Evolutionary conservation across 2,888 invertebrate species (phyloP).

Genomic region (Nudaria mundana): DNA sequence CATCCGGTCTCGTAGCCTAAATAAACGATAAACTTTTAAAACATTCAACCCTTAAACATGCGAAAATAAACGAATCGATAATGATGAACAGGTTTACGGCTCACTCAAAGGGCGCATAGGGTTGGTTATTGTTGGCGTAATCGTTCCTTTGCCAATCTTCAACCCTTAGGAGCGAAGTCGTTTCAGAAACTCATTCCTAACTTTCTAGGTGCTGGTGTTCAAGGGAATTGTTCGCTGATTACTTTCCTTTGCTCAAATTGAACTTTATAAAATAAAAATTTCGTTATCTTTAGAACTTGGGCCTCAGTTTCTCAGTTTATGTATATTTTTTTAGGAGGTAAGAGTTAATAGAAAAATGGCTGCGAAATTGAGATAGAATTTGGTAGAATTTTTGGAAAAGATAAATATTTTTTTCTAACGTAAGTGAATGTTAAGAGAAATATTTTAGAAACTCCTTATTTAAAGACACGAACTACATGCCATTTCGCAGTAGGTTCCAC

Average conservation of each 20-base stretch:
- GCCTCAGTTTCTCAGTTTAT: neutral
- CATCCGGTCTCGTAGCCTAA: constrained; percentile 6
- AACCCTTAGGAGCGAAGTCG: constrained; percentile 25
- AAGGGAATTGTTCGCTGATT: constrained; percentile 32
- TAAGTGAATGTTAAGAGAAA: no score
- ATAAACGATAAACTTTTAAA: constrained; percentile 13
- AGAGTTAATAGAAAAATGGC: no score
- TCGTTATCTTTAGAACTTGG: constrained; percentile 6
- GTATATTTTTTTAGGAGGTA: no score
- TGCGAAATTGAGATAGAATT: no score
- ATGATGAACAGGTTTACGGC: constrained; percentile 26
- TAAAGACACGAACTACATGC: no score
- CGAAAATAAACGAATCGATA: constrained; percentile 34
- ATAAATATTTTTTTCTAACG: no score
- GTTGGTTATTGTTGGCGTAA: constrained; percentile 30
- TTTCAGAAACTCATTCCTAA: constrained; percentile 28
- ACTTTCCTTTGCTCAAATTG: constrained; percentile 25
- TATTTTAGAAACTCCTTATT: no score
- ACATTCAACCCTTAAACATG: constrained; percentile 17
- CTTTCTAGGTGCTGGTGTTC: constrained; percentile 25
- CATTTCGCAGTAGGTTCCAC: no score
- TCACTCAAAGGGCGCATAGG: constrained; percentile 27
- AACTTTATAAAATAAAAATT: constrained; percentile 12
- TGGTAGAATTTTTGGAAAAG: no score
- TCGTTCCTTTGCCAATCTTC: constrained; percentile 24